Percentiles rank a stretch among this genome's conserved stretches.
phyloP scores from a whole-genome alignment of 2,888 invertebrate species.

The Epirrita christyi region DNA sequence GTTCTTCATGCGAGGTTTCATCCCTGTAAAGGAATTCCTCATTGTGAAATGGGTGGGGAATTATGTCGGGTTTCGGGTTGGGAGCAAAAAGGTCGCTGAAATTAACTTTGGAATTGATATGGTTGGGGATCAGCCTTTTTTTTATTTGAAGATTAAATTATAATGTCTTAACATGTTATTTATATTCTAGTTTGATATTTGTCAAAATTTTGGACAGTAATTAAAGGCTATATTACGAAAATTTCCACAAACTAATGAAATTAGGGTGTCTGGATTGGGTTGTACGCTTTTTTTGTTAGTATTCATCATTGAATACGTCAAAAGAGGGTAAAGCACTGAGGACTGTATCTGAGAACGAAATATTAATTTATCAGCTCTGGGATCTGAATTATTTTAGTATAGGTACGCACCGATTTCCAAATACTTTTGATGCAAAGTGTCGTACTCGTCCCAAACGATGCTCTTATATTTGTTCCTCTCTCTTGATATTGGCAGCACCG shows the following conservation, averaged over 20 bases:
- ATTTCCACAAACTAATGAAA: too few species aligned
- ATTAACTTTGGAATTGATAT: constrained; percentile 61
- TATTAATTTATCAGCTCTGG: too few species aligned
- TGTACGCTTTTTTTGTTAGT: too few species aligned
- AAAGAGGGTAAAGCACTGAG: too few species aligned
- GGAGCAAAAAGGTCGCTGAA: constrained; percentile 51
- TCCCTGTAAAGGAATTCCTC: constrained; percentile 86
- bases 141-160: constrained; percentile 42
- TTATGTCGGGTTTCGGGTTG: constrained; percentile 40
- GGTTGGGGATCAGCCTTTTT: constrained; percentile 49
- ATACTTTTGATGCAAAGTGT: constrained; percentile 96
- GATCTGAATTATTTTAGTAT: too few species aligned
- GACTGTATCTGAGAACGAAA: too few species aligned
- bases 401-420: constrained; percentile 90
- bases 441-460: constrained; percentile 96
- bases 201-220: background rate
- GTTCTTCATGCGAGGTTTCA: constrained; percentile 96
- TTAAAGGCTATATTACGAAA: too few species aligned
- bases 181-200: background rate
- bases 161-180: constrained; percentile 3
- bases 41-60: constrained; percentile 53
- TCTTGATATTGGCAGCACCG: constrained; percentile 90
- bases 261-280: too few species aligned
- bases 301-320: too few species aligned
- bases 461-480: constrained; percentile 93